Conservation (phyloP, 2,888 invertebrate genomes). For the Ceriagrion tenellum region DNA sequence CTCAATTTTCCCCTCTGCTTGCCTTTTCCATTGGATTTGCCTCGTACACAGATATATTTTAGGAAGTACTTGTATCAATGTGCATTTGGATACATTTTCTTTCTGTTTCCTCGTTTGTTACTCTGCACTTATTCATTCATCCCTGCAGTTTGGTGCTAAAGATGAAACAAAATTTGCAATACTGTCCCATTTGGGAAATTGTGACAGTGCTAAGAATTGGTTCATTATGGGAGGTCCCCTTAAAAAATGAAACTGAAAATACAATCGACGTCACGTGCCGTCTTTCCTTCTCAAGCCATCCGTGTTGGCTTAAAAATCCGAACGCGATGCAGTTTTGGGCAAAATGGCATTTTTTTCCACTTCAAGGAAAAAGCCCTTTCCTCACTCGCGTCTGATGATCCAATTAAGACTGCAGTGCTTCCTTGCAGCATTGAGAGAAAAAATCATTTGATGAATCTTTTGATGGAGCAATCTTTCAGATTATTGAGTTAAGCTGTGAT, state of each 20-base stretch:
- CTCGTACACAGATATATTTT: no score
- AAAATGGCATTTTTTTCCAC: neutral
- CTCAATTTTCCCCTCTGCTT: no score
- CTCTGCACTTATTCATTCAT: no score
- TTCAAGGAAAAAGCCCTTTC: neutral
- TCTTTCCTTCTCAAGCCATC: neutral
- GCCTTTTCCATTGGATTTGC: no score
- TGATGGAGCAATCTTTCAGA: neutral
- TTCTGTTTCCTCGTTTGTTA: no score
- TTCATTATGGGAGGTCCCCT: neutral
- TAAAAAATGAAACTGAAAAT: neutral
- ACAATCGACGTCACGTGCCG: neutral
- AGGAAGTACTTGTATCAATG: no score
- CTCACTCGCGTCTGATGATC: neutral
- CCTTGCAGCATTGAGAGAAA: neutral
- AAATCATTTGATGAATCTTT: neutral
- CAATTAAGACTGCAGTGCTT: neutral
- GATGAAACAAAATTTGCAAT: neutral
- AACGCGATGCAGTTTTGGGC: neutral
- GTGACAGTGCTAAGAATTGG: neutral
- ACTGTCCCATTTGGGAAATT: neutral
- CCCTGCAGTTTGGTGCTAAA: no score
- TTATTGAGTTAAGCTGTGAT: neutral
- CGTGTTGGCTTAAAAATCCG: neutral
- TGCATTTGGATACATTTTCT: no score